A percentile compares a stretch with the other conserved stretches of the same genome.
phyloP scores from a whole-genome alignment of 2,797 vertebrate genomes.

The Nyctibius grandis region DNA sequence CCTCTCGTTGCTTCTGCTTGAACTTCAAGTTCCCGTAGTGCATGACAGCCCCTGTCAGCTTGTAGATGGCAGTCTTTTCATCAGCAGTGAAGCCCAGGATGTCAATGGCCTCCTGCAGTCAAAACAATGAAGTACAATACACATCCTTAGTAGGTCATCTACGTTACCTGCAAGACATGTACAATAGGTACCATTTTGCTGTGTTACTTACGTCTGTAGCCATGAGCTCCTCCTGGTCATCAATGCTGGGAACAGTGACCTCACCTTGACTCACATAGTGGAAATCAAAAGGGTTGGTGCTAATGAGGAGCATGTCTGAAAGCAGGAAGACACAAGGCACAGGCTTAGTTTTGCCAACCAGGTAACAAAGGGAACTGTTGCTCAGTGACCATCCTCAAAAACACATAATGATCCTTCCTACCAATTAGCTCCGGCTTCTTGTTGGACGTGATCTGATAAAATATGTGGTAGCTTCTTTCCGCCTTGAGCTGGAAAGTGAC shows the following conservation, averaged over 20 bases:
- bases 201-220: slow-evolving; percentile 78
- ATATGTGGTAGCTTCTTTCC: background rate
- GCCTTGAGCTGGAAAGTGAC: slow-evolving; percentile 82
- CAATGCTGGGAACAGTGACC: slow-evolving; percentile 82
- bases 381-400: background rate
- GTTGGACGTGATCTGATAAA: slow-evolving; percentile 83
- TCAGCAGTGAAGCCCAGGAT: slow-evolving; percentile 76
- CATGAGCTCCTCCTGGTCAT: slow-evolving; percentile 82
- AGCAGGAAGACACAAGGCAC: background rate
- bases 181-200: background rate
- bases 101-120: slow-evolving; percentile 70
- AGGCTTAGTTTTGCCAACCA: background rate
- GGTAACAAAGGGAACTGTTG: background rate
- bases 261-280: slow-evolving; percentile 83
- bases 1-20: slow-evolving; percentile 82
- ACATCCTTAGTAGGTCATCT: background rate
- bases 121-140: background rate
- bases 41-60: slow-evolving; percentile 77
- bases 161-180: background rate
- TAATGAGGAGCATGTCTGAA: slow-evolving; percentile 81
- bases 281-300: slow-evolving; percentile 86
- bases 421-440: slow-evolving; percentile 83
- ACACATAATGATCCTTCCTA: background rate
- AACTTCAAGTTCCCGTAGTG: slow-evolving; percentile 81
- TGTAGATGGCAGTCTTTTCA: slow-evolving; percentile 78